Base-by-base conservation (phyloP, 2,113 vertebrate genomes). In the Mustela nigripes region DNA sequence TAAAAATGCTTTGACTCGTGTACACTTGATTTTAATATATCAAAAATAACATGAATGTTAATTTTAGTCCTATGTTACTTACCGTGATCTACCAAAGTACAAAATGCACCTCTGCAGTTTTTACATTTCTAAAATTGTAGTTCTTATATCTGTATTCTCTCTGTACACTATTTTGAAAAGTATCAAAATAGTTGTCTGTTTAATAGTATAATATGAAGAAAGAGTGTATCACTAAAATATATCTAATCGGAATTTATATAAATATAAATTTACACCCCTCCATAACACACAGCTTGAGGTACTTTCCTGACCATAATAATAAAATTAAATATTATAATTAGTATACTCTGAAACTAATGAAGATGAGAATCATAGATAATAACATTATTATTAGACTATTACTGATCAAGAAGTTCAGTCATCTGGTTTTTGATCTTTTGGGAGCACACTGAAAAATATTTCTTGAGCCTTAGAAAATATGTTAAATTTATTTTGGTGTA, bases 391-490 rank as follows among this genome's bases (percentile, higher is more conserved):
- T 31, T 60, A 28, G 16, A 71, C 39, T 39, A 65, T 53, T 83
- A 26, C 7, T 92, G 4, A 58, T 71, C 62, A 73, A 73, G 58
- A 90, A 11, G 2, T 26, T 89, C 28, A 24, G 39, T 65, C 9
- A 80, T 36, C 85, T 42, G 45, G 1, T 9, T 88, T 95, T 89
- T 50, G 67, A 74, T 81, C 28, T 85, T 80, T 62, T 97, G 53
- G 95, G 95, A 94, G 45, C 16, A 31, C 53, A 48, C 9, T 58
- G 19, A 87, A 85, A 93, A 89, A 90, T 87, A 81, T n/a, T 89
- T 92, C 33, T 69, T 15, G 12, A 19, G 4, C 60, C 24, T 53
- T 7, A 83, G 79, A 48, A 93, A 84, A 85, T 97, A n/a, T 95
- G 3, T 63, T 88, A 90, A 71, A 21, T 67, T n/a, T 42, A 48